Evolutionary conservation across 2,113 vertebrate genomes (phyloP).

Genomic region (Microcebus tavaratra): DNA sequence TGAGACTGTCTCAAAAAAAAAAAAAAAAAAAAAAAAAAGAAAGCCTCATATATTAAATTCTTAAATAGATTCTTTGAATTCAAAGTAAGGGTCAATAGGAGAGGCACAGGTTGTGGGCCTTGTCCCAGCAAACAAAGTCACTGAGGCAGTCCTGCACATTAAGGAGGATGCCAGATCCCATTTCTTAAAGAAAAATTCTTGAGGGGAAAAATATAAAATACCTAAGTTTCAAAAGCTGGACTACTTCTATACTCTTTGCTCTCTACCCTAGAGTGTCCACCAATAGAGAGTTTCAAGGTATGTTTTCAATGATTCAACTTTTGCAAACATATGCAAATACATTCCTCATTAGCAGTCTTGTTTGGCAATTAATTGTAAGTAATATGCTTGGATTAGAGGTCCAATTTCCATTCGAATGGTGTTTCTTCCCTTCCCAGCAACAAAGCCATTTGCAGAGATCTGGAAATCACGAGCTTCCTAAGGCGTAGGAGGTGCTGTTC

Average conservation of each 20-base stretch:
- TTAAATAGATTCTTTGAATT: constrained; percentile 83
- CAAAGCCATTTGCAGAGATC: constrained; percentile 72
- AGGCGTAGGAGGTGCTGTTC: constrained; percentile 84
- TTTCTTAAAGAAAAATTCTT: constrained; percentile 51
- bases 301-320: neutral
- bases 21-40: neutral
- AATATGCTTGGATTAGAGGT: constrained; percentile 87
- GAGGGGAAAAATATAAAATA: constrained; percentile 47
- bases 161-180: constrained; percentile 33
- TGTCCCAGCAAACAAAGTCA: constrained; percentile 21
- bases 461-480: constrained; percentile 81
- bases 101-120: constrained; percentile 34
- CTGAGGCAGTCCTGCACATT: neutral
- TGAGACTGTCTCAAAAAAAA: no score
- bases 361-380: constrained; percentile 84
- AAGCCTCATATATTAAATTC: constrained; percentile 86
- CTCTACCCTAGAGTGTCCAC: neutral
- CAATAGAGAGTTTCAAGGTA: neutral
- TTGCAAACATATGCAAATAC: constrained; percentile 81
- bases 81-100: constrained; percentile 9
- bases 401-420: constrained; percentile 77
- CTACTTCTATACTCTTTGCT: neutral
- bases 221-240: neutral
- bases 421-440: constrained; percentile 55
- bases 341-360: constrained; percentile 65